phyloP scores from a whole-genome alignment of 2,888 invertebrate genomes.

The Plusia festucae region DNA sequence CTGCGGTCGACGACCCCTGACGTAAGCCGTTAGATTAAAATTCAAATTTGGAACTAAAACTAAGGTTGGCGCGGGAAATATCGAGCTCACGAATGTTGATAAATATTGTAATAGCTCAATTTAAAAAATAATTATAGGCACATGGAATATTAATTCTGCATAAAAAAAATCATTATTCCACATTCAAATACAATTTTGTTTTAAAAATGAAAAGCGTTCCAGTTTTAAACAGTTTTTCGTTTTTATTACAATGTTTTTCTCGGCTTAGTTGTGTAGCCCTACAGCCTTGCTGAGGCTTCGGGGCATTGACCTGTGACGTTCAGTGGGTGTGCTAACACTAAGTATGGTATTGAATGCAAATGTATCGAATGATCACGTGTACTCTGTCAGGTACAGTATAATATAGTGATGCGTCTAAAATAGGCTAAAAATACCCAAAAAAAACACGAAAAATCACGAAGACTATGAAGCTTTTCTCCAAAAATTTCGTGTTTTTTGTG shows the following conservation, averaged over 20 bases:
- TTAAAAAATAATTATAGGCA: neutral
- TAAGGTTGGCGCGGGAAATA: constrained; percentile 24
- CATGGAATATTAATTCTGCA: neutral
- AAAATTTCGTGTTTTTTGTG: no score
- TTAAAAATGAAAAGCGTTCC: neutral
- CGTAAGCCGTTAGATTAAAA: constrained; percentile 83
- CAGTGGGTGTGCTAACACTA: constrained; percentile 60
- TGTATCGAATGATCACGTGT: constrained; percentile 46
- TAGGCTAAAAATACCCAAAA: neutral
- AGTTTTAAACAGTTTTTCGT: neutral
- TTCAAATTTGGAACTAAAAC: constrained; percentile 80
- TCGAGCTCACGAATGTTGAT: neutral
- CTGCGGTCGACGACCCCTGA: constrained; percentile 80
- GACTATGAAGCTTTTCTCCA: no score
- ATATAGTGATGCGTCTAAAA: neutral
- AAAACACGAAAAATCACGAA: neutral
- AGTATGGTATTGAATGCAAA: constrained; percentile 52
- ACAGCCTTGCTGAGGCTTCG: constrained; percentile 68
- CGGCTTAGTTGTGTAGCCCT: neutral
- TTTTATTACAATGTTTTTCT: neutral
- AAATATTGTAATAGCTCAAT: neutral
- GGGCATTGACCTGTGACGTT: constrained; percentile 68
- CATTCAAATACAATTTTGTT: neutral
- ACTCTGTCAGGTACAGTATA: constrained; percentile 3
- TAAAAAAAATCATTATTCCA: neutral